These are phyloP conservation scores for Aythya baeri DNA, from an alignment of 2,113 vertebrate species.

Conservation along the genomic window DNA sequence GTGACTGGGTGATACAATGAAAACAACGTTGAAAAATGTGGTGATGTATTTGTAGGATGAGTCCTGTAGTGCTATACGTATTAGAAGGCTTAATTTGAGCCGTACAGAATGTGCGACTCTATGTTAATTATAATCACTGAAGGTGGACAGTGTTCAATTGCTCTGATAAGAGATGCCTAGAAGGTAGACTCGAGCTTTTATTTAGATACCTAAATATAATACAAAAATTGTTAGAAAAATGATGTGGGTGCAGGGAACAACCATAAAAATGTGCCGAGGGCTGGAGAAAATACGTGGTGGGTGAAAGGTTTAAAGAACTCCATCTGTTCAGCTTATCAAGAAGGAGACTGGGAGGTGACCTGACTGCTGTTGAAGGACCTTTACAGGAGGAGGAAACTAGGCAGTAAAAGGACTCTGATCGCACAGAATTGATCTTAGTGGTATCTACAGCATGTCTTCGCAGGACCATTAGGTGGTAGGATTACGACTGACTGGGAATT, in stretches of 20 bases:
- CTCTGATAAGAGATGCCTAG: neutral
- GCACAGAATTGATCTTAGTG: neutral
- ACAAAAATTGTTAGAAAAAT: neutral
- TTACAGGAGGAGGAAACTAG: neutral
- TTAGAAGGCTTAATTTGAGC: neutral
- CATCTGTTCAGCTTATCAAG: neutral
- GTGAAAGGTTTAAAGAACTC: neutral
- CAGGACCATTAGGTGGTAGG: neutral
- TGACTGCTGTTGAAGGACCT: neutral
- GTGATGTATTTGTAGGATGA: neutral
- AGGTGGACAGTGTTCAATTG: neutral
- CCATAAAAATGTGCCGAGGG: rapidly evolving
- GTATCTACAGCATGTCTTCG: neutral
- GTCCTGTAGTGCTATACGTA: neutral
- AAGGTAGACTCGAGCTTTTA: neutral
- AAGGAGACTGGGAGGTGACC: neutral
- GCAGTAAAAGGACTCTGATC: neutral
- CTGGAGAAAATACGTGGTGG: neutral
- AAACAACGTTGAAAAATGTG: neutral
- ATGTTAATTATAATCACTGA: neutral
- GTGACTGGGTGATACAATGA: neutral
- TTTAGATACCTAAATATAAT: neutral
- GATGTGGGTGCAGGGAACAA: neutral
- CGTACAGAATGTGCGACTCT: neutral
- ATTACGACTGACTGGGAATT: neutral